Evolutionary conservation across 2,113 vertebrate species (phyloP), one percentile per base, ranked within the genome.

Genomic region (Toxotes chatareus): DNA sequence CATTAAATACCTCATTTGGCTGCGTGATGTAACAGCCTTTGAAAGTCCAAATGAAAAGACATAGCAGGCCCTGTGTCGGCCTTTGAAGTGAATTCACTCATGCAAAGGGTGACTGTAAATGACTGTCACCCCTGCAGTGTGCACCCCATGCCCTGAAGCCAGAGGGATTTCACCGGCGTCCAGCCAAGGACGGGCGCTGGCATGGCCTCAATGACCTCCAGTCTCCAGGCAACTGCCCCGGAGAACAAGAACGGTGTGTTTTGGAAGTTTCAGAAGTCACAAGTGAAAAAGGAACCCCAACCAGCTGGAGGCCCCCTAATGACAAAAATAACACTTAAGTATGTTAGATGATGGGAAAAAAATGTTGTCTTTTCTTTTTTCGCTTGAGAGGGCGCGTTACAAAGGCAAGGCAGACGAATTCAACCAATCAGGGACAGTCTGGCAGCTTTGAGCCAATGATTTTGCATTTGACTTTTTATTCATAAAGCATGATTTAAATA

Each of bases 101-200:
- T 90, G 91, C 92, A 92, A 83, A 93, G 83, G 68, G 82, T 86
- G 89, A 92, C 83, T 92, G 88, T 90, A 90, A 92, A 92, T 90
- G 89, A 90, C 91, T 86, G 86, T 89, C 88, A 83, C 86, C 86
- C 87, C 88, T 79, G 87, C 76, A 68, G 86, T 34, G 80, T 65
- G 73, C 68, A 82, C 89, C 80, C 83, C 75, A 59, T 85, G 84
- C 88, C 89, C 87, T 70, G 73, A 68, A 85, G 86, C 80, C 83
- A 42, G 59, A 83, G 89, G 89, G 90, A 88, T 88, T 93, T 88
- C 87, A 89, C 88, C 83, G 51, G 80, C 75, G 31, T 86, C 87
- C 86, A 82, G 83, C 86, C 63, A 71, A 83, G 80, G 69, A 73
- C 85, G 55, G 55, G 79, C 51, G 74, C 88, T 90, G 90, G 88